Conservation (phyloP, 1,140 invertebrate genomes). For the Papilio dardanus region DNA sequence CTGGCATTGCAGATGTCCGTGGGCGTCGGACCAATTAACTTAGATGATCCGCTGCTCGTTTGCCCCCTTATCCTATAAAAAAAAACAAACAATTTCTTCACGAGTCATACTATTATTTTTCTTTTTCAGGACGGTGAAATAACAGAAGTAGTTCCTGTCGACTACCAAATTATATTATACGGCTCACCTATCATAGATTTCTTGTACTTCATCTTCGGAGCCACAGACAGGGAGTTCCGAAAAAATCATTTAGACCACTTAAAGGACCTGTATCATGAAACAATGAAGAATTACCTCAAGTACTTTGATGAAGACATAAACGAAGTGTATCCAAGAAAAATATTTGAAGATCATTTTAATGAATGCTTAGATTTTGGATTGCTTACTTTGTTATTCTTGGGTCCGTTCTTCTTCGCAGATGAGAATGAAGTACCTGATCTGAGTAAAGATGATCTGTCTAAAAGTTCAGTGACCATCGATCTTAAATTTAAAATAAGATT, state of each 20-base stretch:
- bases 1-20: no score
- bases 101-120: no score
- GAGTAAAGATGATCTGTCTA: slow-evolving; percentile 19
- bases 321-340: slow-evolving; percentile 43
- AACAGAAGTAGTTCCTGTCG: slow-evolving; percentile 49
- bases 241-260: slow-evolving; percentile 49
- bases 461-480: slow-evolving; percentile 36
- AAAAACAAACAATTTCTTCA: no score
- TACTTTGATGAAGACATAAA: slow-evolving; percentile 53
- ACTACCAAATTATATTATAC: slow-evolving; percentile 57
- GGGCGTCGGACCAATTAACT: no score
- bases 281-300: slow-evolving; percentile 45
- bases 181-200: slow-evolving; percentile 57
- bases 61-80: no score
- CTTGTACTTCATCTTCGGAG: slow-evolving; percentile 51
- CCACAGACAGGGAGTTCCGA: slow-evolving; percentile 52
- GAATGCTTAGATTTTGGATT: slow-evolving; percentile 48
- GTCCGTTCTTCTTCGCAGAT: slow-evolving; percentile 43
- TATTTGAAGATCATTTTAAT: slow-evolving; percentile 48
- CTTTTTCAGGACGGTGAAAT: slow-evolving; percentile 52
- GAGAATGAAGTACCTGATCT: slow-evolving; percentile 47
- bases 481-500: slow-evolving; percentile 41
- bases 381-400: slow-evolving; percentile 29
- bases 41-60: no score
- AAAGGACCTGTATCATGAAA: slow-evolving; percentile 52